Percentiles rank a stretch among this genome's conserved stretches.
Evolutionary conservation across 2,888 invertebrate genomes (phyloP).

Genomic region (Syrista parreyssii): DNA sequence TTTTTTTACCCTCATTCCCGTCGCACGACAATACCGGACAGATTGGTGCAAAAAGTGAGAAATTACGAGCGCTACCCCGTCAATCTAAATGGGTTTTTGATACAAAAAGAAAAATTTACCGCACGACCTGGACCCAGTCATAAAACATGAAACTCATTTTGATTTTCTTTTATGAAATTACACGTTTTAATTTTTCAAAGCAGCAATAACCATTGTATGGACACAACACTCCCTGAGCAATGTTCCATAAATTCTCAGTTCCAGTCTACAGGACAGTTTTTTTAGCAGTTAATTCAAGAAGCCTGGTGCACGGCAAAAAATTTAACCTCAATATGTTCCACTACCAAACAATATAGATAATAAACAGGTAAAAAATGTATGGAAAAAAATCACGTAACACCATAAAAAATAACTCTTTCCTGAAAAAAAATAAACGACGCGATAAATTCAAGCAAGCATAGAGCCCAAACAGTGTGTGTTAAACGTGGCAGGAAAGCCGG

Average conservation of each 20-base stretch:
- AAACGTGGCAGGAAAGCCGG: neutral
- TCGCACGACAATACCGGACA: neutral
- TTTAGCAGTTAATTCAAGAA: neutral
- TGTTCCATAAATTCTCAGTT: neutral
- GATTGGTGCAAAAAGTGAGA: neutral
- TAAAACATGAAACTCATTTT: neutral
- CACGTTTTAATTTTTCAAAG: neutral
- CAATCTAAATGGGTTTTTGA: neutral
- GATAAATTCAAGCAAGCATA: neutral
- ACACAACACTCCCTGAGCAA: neutral
- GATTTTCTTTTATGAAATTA: neutral
- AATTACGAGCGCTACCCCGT: neutral
- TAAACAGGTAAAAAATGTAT: too few species aligned
- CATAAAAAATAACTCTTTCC: too few species aligned
- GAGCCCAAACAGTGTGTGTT: neutral
- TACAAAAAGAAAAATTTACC: neutral
- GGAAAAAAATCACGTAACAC: too few species aligned
- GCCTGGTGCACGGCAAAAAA: too few species aligned
- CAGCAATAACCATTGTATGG: neutral
- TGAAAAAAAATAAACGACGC: neutral
- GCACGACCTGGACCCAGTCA: neutral
- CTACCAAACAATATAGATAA: too few species aligned
- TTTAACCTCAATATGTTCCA: neutral
- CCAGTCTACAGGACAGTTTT: too few species aligned
- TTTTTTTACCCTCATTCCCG: neutral